Conservation (phyloP, 2,113 vertebrate species). For the Rhegmatorhina hoffmannsi region DNA sequence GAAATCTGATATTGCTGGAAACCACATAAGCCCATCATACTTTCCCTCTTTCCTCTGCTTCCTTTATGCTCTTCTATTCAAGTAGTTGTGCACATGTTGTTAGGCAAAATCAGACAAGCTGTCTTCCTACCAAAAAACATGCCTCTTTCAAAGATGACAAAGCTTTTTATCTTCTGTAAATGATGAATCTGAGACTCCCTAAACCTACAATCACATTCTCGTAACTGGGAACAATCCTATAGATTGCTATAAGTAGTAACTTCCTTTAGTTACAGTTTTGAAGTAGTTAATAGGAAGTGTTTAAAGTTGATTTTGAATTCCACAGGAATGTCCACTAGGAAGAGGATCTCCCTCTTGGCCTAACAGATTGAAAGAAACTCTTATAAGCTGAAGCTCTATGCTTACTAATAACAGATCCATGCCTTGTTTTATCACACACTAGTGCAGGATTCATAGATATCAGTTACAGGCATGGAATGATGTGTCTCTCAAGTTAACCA, state of each 20-base stretch:
- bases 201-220: neutral
- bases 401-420: neutral
- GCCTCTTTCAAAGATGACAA: neutral
- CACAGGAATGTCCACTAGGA: neutral
- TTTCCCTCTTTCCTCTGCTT: neutral
- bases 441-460: neutral
- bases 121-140: neutral
- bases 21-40: neutral
- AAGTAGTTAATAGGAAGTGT: neutral
- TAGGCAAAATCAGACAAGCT: neutral
- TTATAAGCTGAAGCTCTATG: neutral
- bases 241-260: neutral
- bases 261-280: neutral
- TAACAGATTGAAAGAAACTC: neutral
- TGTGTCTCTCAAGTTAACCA: neutral
- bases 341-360: neutral
- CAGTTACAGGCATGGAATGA: neutral
- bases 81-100: neutral
- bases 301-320: neutral
- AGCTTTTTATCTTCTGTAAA: neutral
- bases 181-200: neutral
- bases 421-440: neutral
- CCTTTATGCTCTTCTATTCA: neutral
- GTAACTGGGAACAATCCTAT: neutral
- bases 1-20: neutral